Percentiles rank a stretch among this genome's conserved stretches.
Evolutionary conservation across 2,888 invertebrate species (phyloP).

Genomic region (Macrophya alboannulata): DNA sequence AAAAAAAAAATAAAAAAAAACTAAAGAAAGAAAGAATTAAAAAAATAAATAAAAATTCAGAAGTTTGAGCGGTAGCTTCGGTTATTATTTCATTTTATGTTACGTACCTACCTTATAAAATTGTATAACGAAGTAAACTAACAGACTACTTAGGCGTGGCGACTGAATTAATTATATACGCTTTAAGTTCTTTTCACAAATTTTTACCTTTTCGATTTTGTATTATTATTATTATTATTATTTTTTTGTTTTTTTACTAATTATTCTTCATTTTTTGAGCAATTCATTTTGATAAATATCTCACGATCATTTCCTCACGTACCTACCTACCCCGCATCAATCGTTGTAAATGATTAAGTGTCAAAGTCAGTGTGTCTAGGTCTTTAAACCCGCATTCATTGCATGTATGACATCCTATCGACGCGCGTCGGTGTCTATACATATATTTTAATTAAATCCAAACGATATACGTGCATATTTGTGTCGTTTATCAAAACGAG

Average conservation of each 20-base stretch:
- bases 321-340: not conserved
- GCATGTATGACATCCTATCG: not conserved
- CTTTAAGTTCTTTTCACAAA: not conserved
- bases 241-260: not conserved
- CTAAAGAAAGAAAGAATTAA: too few relatives aligned
- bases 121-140: not conserved
- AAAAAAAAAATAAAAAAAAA: too few relatives aligned
- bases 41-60: too few relatives aligned
- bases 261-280: not conserved
- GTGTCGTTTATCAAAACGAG: not conserved
- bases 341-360: not conserved
- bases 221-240: too few relatives aligned
- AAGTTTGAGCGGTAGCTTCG: not conserved
- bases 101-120: not conserved
- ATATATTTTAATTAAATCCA: not conserved
- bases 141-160: not conserved
- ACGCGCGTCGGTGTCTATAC: too few relatives aligned
- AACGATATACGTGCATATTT: not conserved
- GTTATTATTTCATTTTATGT: not conserved
- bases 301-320: not conserved
- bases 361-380: conserved; percentile 54
- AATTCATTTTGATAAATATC: not conserved
- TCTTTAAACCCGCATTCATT: conserved; percentile 31
- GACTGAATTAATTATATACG: not conserved
- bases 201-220: not conserved